Evolutionary conservation across 2,113 vertebrate species (phyloP).

Genomic region (Oryzias melastigma): DNA sequence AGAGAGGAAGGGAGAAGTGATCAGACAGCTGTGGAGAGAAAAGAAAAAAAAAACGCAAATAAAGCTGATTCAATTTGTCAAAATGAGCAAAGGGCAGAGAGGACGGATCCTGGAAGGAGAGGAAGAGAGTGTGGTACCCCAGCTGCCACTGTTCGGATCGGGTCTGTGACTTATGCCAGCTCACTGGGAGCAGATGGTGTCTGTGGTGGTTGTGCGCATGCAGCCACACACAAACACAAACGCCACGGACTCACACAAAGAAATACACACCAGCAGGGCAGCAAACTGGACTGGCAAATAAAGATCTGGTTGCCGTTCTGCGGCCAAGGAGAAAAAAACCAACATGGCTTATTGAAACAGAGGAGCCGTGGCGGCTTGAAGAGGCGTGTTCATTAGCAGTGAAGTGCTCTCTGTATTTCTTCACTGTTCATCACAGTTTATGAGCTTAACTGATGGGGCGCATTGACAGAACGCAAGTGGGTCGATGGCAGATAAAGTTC

Average conservation of each 20-base stretch:
- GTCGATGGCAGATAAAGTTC: constrained; percentile 9
- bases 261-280: constrained; percentile 30
- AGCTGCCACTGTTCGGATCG: constrained; percentile 66
- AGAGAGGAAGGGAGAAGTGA: not conserved
- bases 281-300: constrained; percentile 62
- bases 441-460: constrained; percentile 24
- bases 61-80: constrained; percentile 27
- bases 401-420: constrained; percentile 29
- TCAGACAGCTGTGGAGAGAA: constrained; percentile 3
- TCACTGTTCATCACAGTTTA: constrained; percentile 35
- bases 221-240: constrained; percentile 9
- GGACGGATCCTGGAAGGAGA: constrained; percentile 12
- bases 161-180: constrained; percentile 66
- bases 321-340: constrained; percentile 41
- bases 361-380: constrained; percentile 30
- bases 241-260: not conserved
- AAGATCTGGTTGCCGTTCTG: constrained; percentile 61
- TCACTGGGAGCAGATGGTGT: constrained; percentile 73
- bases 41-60: constrained; percentile 4
- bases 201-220: constrained; percentile 44
- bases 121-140: constrained; percentile 44
- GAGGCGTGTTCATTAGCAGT: constrained; percentile 37
- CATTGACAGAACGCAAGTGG: not conserved
- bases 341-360: constrained; percentile 38
- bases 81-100: constrained; percentile 35